Base-by-base conservation (phyloP, 2,113 vertebrate genomes). In the Colistium nudipinnis region DNA sequence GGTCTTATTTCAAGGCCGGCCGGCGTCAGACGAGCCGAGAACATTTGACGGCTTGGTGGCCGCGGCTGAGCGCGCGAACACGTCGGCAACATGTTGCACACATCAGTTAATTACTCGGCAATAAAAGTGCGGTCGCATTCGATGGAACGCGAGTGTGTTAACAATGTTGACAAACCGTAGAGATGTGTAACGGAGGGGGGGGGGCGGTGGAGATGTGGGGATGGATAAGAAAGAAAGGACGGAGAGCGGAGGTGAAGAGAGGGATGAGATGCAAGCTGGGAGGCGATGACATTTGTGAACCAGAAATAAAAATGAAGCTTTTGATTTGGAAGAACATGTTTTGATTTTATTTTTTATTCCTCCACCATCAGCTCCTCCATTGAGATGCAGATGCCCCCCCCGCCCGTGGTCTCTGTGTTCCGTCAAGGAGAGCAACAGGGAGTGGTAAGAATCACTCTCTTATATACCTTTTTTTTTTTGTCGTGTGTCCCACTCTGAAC, bases 1-100 rank as follows among this genome's bases (percentile, higher is more conserved):
- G 77, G 71, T 89, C 86, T 71, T 82, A 78, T 90, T 91, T 85
- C 88, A 88, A 84, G 88, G 87, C 81, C 86, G 20, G 86, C 55
- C 74, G 45, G 81, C 60, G 6, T 63, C 48, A 77, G 59, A 87
- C 70, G 67, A 77, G 76, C 85, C 61, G 76, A 68, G 74, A 79
- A 62, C 80, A 56, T 85, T 83, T 82, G 84, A 84, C 73, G 61
- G 71, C 69, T 64, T 63, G 71, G 78, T 78, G 80, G 68, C 76
- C 43, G 2, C 44, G 49, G 66, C 43, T 48, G 24, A 47, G 62
- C 1, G 72, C 48, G 16, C 11, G 64, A 79, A 80, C 76, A 78
- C 56, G 62, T 43, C 73, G 60, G 81, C 81, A 81, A 69, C 84
- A 86, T 82, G 75, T 84, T 81, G 80, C 74, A 72, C 81, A 77